Percentiles rank a stretch among this genome's conserved stretches.
Evolutionary conservation across 35 echinoderm and acorn worm species (phyloP).

Genomic region (Heliocidaris erythrogramma): DNA sequence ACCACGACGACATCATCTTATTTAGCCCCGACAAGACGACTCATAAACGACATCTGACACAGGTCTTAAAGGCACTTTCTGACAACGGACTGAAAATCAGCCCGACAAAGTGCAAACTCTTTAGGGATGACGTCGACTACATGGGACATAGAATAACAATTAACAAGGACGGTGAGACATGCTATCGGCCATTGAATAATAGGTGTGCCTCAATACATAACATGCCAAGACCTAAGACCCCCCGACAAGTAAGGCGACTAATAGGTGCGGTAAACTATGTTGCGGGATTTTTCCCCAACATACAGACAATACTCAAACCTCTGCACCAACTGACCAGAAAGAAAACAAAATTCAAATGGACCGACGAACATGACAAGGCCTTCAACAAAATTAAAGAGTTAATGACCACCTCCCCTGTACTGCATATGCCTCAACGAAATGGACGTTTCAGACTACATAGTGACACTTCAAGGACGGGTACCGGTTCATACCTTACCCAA

Average conservation of each 20-base stretch:
- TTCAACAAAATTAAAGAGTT: slow-evolving; percentile 55
- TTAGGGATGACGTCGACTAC: too few relatives aligned
- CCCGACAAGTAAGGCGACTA: slow-evolving; percentile 48
- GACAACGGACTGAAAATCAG: too few relatives aligned
- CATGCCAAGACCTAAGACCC: not conserved
- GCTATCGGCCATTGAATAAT: too few relatives aligned
- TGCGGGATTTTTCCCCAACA: slow-evolving; percentile 51
- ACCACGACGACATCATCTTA: too few relatives aligned
- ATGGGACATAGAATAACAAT: too few relatives aligned
- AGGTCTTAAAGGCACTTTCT: too few relatives aligned
- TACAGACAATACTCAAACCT: slow-evolving; percentile 49
- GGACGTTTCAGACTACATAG: slow-evolving; percentile 53
- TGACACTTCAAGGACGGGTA: slow-evolving; percentile 57
- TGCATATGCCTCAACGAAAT: slow-evolving; percentile 51
- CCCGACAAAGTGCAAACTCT: too few relatives aligned
- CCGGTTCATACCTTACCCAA: slow-evolving; percentile 62
- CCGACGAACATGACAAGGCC: slow-evolving; percentile 40
- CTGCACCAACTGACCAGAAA: slow-evolving; percentile 50
- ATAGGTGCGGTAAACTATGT: slow-evolving; percentile 65
- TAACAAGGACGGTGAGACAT: too few relatives aligned
- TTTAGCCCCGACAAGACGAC: too few relatives aligned
- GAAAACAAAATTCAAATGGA: slow-evolving; percentile 46
- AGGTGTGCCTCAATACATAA: slow-evolving; percentile 49
- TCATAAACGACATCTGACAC: too few relatives aligned
- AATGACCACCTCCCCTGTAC: slow-evolving; percentile 47